A percentile compares a stretch with the other conserved stretches of the same genome.
Conservation (phyloP, 1,140 invertebrate genomes). For the Pseudomyrmex flavicornis region DNA sequence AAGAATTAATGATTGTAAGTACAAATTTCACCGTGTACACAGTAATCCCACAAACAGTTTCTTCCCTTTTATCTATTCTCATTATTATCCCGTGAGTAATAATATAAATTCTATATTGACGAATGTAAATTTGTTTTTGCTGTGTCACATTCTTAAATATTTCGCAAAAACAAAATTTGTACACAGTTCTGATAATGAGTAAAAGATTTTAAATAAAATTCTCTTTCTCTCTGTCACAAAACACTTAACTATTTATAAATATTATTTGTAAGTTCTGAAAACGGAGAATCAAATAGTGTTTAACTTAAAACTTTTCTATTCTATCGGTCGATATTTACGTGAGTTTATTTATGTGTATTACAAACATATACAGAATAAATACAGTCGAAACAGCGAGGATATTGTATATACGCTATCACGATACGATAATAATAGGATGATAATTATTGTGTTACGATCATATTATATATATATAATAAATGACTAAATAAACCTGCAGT, state of each 20-base stretch:
- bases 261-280: no score
- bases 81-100: background rate
- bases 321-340: background rate
- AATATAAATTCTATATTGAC: no score
- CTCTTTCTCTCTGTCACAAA: no score
- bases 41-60: conserved; percentile 7
- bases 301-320: background rate
- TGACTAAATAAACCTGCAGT: conserved; percentile 1
- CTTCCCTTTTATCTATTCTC: background rate
- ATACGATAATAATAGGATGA: background rate
- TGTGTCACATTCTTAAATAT: no score
- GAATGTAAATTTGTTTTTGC: no score
- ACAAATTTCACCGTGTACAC: background rate
- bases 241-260: no score
- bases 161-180: no score
- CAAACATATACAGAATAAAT: conserved; percentile 7
- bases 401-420: background rate
- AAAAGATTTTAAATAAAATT: no score
- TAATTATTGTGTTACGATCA: conserved; percentile 1
- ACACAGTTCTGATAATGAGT: no score
- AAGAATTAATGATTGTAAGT: conserved; percentile 54
- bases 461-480: conserved; percentile 17
- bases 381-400: background rate
- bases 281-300: no score
- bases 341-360: background rate